Percentiles rank a stretch among this genome's conserved stretches.
These are phyloP conservation scores for Toxotes lorentzi DNA, from an alignment of 2,797 vertebrate species.

Conservation along the genomic window DNA sequence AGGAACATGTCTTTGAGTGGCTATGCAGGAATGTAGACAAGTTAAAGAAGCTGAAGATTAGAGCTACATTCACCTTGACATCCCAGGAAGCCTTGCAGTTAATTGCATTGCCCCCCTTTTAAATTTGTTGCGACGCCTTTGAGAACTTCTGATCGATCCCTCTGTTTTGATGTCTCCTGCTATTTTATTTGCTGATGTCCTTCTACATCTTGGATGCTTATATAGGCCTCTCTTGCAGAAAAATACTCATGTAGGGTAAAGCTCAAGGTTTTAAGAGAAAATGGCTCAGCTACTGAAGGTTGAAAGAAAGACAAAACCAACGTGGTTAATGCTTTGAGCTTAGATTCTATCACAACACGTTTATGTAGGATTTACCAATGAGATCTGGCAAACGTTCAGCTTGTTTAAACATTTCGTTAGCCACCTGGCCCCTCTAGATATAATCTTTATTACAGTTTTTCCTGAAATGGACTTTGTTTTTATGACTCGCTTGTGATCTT, in stretches of 20 bases:
- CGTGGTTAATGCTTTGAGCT: constrained; percentile 2
- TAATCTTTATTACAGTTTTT: constrained; percentile 12
- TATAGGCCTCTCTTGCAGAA: neutral
- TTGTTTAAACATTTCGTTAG: neutral
- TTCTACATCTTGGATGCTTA: neutral
- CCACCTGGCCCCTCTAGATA: neutral
- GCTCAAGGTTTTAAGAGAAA: constrained; percentile 14
- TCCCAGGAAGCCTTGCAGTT: constrained; percentile 23
- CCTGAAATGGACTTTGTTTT: constrained; percentile 4
- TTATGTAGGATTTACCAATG: neutral
- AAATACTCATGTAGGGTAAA: neutral
- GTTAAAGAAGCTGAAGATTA: neutral
- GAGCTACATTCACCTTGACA: constrained; percentile 31
- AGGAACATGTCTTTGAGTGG: neutral
- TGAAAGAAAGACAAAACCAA: neutral
- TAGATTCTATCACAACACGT: neutral
- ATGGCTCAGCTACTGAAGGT: neutral
- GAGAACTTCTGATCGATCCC: constrained; percentile 30
- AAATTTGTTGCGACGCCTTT: constrained; percentile 24
- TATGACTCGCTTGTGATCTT: neutral
- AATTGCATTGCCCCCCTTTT: constrained; percentile 37
- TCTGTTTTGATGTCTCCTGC: constrained; percentile 24
- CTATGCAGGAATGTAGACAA: neutral
- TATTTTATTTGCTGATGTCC: constrained; percentile 21
- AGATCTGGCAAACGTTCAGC: constrained; percentile 10